Base-by-base conservation (phyloP, 1,140 invertebrate species). In the Carcinoscorpius rotundicauda region DNA sequence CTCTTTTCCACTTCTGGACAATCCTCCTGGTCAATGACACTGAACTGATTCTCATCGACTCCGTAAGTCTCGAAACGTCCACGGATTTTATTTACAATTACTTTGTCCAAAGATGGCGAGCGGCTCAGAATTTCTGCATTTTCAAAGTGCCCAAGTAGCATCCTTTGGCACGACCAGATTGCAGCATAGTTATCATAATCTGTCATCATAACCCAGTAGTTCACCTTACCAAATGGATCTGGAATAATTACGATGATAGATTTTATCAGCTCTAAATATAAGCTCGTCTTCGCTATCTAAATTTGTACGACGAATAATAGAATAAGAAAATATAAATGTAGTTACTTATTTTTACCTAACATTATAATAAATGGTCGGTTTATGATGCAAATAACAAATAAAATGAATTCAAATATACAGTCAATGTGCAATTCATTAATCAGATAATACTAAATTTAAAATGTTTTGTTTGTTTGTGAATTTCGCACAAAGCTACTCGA, bases 61-160 rank as follows among this genome's bases (percentile, higher is more conserved):
- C 84, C 83, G 68, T 78, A 85, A 0, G 74, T 74, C 0, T 78
- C 73, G 51, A 90, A 71, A 60, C 81, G 81, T 1, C 78, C 76
- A 8, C 87, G 84, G 64, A 88, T 74, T 78, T 86, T 85, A 58
- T 87, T 85, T 4, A 88, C 66, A 59, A 80, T 82, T 4, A 80
- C 55, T 57, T 57, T 57, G 10, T 57, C 55, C 6, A 91, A 75
- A 52, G 82, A 83, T 56, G 83, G 83, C 6, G 75, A 79, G 62
- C 88, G 79, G 0, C 88, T 89, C 4, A 91, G 78, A 64, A 92
- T 88, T 0, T 88, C 87, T 0, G 86, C 87, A 4, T 86, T 88
- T 62, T 85, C 82, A 9, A 87, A 80, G 75, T 91, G 84, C 2
- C 83, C 84, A 65, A 89, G 85, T 2, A 79, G 76, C 10, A 90